Base-by-base conservation (phyloP, 2,888 invertebrate species). In the Pemphredon lugubris region DNA sequence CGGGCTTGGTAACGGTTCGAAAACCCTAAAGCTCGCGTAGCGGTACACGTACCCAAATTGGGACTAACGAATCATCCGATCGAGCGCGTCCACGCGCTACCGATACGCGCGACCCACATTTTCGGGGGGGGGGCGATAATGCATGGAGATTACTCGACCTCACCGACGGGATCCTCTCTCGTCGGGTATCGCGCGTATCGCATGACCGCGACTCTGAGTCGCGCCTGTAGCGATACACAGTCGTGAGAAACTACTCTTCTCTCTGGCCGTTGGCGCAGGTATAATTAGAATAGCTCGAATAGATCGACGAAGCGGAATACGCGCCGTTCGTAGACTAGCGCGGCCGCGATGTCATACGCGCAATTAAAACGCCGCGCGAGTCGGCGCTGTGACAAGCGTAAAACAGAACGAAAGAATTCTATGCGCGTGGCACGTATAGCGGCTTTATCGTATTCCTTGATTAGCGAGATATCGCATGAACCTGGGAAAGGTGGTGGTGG, bases 1-100 rank as follows among this genome's bases (percentile, higher is more conserved):
- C 75, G 75, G 40, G 20, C 39, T 18, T 23, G 26, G 37, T 77
- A 81, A 81, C 73, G 73, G 75, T 58, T 42, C 55, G 48, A 64
- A 73, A 64, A 59, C 39, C 53, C 50, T 37, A 71, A 73, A 75
- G 68, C 64, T 77, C 63, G 42, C 7, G 14, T 77, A 75, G 60
- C 73, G 77, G 68, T 75, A 73, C 26, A 26, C 50, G 23, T 7
- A 6, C 21, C 21, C 54, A 40, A 47, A 70, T 65, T 13, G 58
- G 20, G 55, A 67, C 40, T 44, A 55, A 55, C 64, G 45, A 60
- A 48, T 70, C 50, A 34, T 45, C 34, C 71, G 26, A 42, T 11
- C 14, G 44, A 37, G 7, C 3, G 39, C 44, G 53, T 53, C 26
- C 30, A 42, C 57, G 16, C 57, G 16, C 34, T 34, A 40, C 34